These are phyloP conservation scores for Petroica traversi DNA, from an alignment of 2,113 vertebrate species.

Conservation along the genomic window DNA sequence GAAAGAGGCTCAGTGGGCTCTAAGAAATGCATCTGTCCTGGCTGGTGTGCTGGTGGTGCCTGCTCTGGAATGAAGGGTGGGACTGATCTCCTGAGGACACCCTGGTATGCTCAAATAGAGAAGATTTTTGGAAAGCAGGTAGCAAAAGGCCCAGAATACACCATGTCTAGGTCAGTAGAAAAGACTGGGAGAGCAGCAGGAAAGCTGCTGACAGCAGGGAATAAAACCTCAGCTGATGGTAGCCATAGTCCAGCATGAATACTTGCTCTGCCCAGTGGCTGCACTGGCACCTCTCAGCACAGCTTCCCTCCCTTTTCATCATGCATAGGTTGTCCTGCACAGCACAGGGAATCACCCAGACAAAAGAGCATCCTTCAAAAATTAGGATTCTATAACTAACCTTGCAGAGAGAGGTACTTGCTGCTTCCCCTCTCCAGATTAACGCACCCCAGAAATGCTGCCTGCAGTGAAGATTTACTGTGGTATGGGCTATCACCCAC, in stretches of 20 bases:
- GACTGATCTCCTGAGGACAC: not conserved
- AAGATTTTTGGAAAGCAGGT: not conserved
- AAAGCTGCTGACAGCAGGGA: not conserved
- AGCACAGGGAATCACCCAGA: not conserved
- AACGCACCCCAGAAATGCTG: not conserved
- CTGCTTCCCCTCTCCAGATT: not conserved
- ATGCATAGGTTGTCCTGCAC: not conserved
- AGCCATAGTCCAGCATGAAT: not conserved
- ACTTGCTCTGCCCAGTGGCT: not conserved
- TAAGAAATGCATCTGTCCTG: not conserved
- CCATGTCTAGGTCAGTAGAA: not conserved
- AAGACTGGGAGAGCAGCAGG: not conserved
- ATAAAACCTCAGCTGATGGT: not conserved
- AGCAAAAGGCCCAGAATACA: not conserved
- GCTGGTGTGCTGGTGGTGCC: not conserved
- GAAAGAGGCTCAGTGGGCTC: not conserved
- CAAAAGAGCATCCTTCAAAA: not conserved
- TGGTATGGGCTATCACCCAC: not conserved
- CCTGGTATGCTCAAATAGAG: not conserved
- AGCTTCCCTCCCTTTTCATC: not conserved
- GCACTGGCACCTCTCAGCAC: not conserved
- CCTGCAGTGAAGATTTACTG: not conserved
- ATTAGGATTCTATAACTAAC: not conserved
- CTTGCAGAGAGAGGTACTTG: not conserved
- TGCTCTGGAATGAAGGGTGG: not conserved